Conservation (phyloP, 2,797 vertebrate species). For the Oreortyx pictus region DNA sequence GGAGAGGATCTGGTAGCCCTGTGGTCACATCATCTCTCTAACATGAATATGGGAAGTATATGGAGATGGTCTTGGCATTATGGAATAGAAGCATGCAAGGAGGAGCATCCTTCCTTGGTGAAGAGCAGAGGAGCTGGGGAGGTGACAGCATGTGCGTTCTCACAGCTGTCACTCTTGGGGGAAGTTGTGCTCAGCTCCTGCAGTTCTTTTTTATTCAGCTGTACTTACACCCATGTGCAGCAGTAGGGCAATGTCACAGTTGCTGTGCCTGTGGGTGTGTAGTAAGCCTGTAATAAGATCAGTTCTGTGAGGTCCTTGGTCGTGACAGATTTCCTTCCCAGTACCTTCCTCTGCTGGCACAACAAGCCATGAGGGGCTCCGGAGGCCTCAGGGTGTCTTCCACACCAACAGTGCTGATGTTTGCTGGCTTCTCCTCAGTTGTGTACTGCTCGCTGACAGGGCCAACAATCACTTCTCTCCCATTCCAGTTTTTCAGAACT, state of each 20-base stretch:
- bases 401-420: neutral
- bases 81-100: rapidly evolving
- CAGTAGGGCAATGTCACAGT: no score
- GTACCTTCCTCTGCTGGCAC: neutral
- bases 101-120: neutral
- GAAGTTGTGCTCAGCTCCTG: neutral
- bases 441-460: neutral
- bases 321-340: neutral
- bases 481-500: neutral
- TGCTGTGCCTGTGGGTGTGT: rapidly evolving
- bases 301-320: neutral
- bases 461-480: neutral
- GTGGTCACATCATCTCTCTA: neutral
- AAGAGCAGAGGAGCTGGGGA: neutral
- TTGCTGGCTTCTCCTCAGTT: neutral
- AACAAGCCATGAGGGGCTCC: neutral
- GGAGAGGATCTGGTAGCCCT: neutral
- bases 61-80: neutral
- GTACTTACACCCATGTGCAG: neutral
- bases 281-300: neutral
- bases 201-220: neutral
- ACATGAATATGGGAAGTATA: rapidly evolving
- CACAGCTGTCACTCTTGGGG: rapidly evolving
- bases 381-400: neutral
- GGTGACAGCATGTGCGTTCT: neutral